phyloP scores from a whole-genome alignment of 2,797 vertebrate species.

The Pseudochaenichthys georgianus region DNA sequence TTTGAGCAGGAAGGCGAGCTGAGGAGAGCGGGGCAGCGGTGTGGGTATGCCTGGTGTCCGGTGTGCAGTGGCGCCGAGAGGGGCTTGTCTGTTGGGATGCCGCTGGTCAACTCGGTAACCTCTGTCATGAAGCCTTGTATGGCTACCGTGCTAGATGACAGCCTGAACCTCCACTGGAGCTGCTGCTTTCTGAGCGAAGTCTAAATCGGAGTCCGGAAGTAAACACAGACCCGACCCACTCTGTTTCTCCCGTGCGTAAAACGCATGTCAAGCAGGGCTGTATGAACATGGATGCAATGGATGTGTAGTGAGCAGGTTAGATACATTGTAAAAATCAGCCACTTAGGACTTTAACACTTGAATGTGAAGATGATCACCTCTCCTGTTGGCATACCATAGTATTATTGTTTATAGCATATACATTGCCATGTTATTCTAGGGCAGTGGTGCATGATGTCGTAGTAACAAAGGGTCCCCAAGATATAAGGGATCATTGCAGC shows the following conservation, averaged over 20 bases:
- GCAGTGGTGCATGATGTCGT: neutral
- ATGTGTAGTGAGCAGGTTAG: conserved; percentile 47
- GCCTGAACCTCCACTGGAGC: conserved; percentile 65
- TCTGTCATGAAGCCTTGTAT: conserved; percentile 80
- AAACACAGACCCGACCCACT: conserved; percentile 87
- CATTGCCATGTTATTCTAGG: neutral
- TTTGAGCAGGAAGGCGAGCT: conserved; percentile 66
- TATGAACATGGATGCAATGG: conserved; percentile 32
- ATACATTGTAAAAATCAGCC: neutral
- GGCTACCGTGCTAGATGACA: conserved; percentile 68
- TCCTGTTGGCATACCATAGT: neutral
- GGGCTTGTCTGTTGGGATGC: conserved; percentile 47
- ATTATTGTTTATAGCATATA: neutral
- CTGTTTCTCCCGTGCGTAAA: conserved; percentile 70
- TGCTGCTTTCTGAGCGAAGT: conserved; percentile 68
- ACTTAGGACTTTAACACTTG: neutral
- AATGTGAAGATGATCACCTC: neutral
- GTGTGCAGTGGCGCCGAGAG: conserved; percentile 48
- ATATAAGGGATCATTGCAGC: neutral
- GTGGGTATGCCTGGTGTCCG: conserved; percentile 43
- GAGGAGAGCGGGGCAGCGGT: conserved; percentile 42
- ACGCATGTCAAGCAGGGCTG: conserved; percentile 57
- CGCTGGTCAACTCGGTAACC: conserved; percentile 67
- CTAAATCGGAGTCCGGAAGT: conserved; percentile 91
- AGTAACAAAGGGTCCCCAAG: neutral